phyloP scores from a whole-genome alignment of 2,113 vertebrate species.

The Oncorhynchus mykiss region DNA sequence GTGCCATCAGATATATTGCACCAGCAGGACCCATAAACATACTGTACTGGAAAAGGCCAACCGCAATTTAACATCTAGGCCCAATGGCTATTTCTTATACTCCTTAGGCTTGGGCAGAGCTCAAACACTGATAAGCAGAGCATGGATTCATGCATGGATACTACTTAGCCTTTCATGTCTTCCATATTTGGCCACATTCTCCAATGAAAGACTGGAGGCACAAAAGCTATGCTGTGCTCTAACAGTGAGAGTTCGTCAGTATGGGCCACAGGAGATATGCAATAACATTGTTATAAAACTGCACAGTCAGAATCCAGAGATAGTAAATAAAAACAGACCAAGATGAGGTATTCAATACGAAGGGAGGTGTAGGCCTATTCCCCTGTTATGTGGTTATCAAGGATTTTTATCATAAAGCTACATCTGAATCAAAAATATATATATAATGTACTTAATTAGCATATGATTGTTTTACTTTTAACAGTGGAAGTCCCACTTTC shows the following conservation, averaged over 20 bases:
- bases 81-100: constrained; percentile 2
- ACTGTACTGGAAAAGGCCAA: constrained; percentile 5
- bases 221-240: constrained; percentile 22
- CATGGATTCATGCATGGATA: constrained; percentile 10
- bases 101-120: constrained; percentile 5
- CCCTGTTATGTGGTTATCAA: too few relatives aligned
- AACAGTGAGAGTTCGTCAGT: not conserved
- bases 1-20: constrained; percentile 13
- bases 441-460: too few relatives aligned
- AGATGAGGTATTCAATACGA: too few relatives aligned
- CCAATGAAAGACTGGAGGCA: not conserved
- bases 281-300: too few relatives aligned
- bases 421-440: too few relatives aligned
- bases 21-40: constrained; percentile 3
- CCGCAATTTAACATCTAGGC: constrained; percentile 8
- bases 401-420: too few relatives aligned
- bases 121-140: constrained; percentile 11
- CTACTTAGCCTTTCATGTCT: not conserved
- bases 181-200: constrained; percentile 1
- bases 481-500: too few relatives aligned
- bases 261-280: not conserved
- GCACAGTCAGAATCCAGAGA: too few relatives aligned
- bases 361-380: too few relatives aligned
- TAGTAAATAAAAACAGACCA: too few relatives aligned
- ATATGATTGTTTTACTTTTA: too few relatives aligned